Evolutionary conservation across 1,140 invertebrate genomes (phyloP).

Genomic region (Drosophila willistoni): DNA sequence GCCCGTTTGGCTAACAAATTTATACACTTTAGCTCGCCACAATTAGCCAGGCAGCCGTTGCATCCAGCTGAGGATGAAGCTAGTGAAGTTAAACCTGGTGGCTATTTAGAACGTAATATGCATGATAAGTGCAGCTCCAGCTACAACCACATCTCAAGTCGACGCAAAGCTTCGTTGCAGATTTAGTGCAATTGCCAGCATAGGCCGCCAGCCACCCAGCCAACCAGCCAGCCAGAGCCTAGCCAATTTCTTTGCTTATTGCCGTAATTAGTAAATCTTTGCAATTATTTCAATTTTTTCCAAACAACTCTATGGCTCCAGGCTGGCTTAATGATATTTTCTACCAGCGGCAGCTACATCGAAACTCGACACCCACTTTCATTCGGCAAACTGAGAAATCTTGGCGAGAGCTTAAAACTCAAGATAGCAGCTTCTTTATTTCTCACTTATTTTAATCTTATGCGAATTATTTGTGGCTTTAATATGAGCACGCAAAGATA

Average conservation of each 20-base stretch:
- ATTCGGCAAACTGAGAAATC: slow-evolving; percentile 48
- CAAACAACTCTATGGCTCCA: slow-evolving; percentile 21
- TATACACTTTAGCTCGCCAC: slow-evolving; percentile 81
- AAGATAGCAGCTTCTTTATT: slow-evolving; percentile 20
- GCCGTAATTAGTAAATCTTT: slow-evolving; percentile 75
- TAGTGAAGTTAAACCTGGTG: slow-evolving; percentile 27
- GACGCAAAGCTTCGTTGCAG: slow-evolving; percentile 75
- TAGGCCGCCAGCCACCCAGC: neutral
- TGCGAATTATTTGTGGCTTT: slow-evolving; percentile 29
- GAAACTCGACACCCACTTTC: slow-evolving; percentile 70
- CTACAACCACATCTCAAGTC: slow-evolving; percentile 23
- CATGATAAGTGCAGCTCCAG: slow-evolving; percentile 64
- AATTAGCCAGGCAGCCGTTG: slow-evolving; percentile 79
- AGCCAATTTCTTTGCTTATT: slow-evolving; percentile 67
- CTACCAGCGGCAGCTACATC: slow-evolving; percentile 9
- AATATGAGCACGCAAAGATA: slow-evolving; percentile 63
- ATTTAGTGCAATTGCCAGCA: slow-evolving; percentile 74
- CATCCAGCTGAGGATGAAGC: slow-evolving; percentile 52
- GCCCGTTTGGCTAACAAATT: slow-evolving; percentile 69
- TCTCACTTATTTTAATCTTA: slow-evolving; percentile 17
- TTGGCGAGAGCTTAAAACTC: slow-evolving; percentile 15
- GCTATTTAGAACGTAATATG: slow-evolving; percentile 82
- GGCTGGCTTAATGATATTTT: slow-evolving; percentile 51
- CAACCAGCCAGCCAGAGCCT: slow-evolving; percentile 28
- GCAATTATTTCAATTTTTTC: slow-evolving; percentile 64